Conservation (phyloP, 1,140 invertebrate species). For the Lucilia sericata region DNA sequence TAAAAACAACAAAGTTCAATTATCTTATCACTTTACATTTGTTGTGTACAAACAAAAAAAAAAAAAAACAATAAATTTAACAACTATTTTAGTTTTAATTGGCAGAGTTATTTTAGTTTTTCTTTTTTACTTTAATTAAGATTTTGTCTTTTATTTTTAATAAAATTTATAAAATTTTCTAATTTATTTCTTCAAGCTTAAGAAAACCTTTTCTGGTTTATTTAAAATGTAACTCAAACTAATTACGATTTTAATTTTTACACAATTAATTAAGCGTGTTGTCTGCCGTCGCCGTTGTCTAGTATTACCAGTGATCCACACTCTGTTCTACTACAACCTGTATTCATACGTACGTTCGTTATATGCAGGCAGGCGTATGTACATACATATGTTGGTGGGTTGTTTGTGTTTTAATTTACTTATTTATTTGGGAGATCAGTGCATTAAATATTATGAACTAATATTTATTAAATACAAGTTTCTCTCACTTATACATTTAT, state of each 20-base stretch:
- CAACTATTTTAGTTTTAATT: constrained; percentile 10
- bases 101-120: not conserved
- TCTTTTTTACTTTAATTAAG: too few species aligned
- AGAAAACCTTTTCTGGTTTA: too few species aligned
- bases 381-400: too few species aligned
- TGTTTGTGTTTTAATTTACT: too few species aligned
- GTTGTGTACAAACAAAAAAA: not conserved
- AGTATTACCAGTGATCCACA: not conserved
- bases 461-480: too few species aligned
- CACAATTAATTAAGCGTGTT: not conserved
- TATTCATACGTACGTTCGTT: not conserved
- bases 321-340: not conserved
- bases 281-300: not conserved
- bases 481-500: too few species aligned
- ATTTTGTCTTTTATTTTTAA: not conserved
- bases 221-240: too few species aligned
- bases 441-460: too few species aligned
- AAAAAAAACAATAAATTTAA: not conserved
- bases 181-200: not conserved
- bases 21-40: constrained; percentile 29
- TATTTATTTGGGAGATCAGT: too few species aligned
- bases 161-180: not conserved
- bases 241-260: too few species aligned
- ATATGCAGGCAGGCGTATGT: too few species aligned
- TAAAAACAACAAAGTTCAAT: constrained; percentile 1